Conservation (phyloP, 2,797 vertebrate species). For the Aulostomus chinensis region DNA sequence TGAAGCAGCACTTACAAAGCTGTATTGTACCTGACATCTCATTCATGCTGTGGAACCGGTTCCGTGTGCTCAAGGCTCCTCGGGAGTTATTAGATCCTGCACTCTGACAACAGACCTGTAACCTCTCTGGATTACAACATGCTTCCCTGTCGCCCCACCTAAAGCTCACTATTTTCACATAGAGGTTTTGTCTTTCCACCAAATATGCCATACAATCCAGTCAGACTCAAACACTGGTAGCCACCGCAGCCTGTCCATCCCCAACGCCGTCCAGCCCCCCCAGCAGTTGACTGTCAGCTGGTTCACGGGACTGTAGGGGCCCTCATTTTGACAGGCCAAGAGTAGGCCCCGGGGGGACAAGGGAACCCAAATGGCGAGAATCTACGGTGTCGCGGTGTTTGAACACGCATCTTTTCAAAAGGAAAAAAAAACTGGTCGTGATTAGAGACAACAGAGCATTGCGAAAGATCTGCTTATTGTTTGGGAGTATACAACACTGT, state of each 20-base stretch:
- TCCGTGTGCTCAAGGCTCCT: constrained; percentile 29
- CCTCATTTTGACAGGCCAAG: constrained; percentile 45
- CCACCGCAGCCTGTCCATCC: no score
- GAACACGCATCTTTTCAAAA: background rate
- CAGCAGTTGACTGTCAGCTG: constrained; percentile 27
- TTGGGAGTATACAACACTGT: no score
- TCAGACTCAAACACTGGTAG: constrained; percentile 28
- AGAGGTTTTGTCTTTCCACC: constrained; percentile 48
- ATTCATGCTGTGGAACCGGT: constrained; percentile 45
- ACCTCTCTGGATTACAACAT: constrained; percentile 38
- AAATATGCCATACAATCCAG: constrained; percentile 45
- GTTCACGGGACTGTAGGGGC: constrained; percentile 22
- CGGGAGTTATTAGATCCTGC: constrained; percentile 32
- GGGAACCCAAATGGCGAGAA: constrained; percentile 41
- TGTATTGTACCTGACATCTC: constrained; percentile 28
- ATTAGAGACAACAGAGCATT: no score
- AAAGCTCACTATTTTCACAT: constrained; percentile 44
- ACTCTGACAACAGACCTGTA: constrained; percentile 42
- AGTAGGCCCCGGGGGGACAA: constrained; percentile 33
- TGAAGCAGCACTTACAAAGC: constrained; percentile 20
- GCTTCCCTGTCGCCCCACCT: constrained; percentile 25
- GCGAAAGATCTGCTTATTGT: no score
- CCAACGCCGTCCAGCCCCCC: constrained; percentile 18
- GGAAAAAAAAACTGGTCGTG: no score
- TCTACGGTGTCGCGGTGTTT: constrained; percentile 21